phyloP scores from a whole-genome alignment of 2,113 vertebrate genomes.

The Ursus arctos region DNA sequence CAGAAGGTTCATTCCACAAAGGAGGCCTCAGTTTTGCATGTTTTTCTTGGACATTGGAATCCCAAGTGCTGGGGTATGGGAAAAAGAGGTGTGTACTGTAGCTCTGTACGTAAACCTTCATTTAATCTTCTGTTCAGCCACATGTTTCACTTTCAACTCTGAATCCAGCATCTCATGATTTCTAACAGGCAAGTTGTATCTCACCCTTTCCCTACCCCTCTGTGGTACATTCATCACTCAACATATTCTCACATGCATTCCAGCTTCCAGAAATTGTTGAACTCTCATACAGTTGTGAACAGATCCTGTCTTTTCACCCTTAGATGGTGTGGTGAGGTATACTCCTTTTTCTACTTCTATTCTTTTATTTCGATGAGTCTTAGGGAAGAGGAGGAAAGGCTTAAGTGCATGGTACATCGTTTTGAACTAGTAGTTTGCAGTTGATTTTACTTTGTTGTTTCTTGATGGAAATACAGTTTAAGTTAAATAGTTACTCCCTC shows the following conservation, averaged over 20 bases:
- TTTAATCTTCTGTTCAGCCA: not conserved
- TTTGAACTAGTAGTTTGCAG: not conserved
- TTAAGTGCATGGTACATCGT: not conserved
- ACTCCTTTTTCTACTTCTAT: not conserved
- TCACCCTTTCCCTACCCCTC: not conserved
- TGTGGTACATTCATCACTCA: not conserved
- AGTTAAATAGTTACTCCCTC: not conserved
- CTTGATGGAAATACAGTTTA: not conserved
- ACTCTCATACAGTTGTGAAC: not conserved
- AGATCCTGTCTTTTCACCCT: not conserved
- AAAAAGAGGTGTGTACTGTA: not conserved
- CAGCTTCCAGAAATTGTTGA: constrained; percentile 13
- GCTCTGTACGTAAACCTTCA: not conserved
- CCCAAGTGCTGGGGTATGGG: not conserved
- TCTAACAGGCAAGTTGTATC: not conserved
- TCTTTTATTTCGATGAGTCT: not conserved
- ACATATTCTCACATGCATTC: not conserved
- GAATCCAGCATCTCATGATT: not conserved
- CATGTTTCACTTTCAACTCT: not conserved
- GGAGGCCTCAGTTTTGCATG: not conserved
- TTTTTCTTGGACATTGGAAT: not conserved
- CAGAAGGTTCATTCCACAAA: not conserved
- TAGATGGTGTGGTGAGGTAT: not conserved
- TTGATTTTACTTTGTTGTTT: constrained; percentile 41
- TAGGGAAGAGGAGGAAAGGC: not conserved